Base-by-base conservation (phyloP, 2,888 invertebrate genomes). In the Aquatica leii region DNA sequence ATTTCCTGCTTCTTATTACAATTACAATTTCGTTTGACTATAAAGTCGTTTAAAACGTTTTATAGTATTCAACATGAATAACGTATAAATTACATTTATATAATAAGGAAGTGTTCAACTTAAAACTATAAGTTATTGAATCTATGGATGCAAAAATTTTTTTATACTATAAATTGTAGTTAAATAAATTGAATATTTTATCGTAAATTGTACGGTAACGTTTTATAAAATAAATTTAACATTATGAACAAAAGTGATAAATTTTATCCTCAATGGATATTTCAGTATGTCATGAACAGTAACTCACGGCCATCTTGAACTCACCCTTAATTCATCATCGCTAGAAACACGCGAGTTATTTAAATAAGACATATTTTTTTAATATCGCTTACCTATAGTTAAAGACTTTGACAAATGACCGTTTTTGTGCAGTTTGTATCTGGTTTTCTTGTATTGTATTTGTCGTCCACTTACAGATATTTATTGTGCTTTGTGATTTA, bases 381-480 rank as follows among this genome's bases (percentile, higher is more conserved):
- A 74, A 75, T 75, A 68, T 68, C 68, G 66, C 73, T 72, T 70
- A 69, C 64, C 69, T 68, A 68, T 67, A 65, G 62, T 59, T 59
- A 55, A 58, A 59, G 71, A 73, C 71, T 71, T 74, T 75, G 74
- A 75, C 72, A 75, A 75, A 75, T 73, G 68, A 71, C 68, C 67
- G 62, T 66, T 69, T 69, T 69, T 72, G 67, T 69, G 62, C 56
- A 65, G 51, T 59, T 43, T 58, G 64, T 62, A 59, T 66, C 61
- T 68, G 65, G 65, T 55, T 69, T 67, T 68, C 73, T 73, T 73
- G 76, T 74, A 74, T 76, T 76, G 76, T 75, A 71, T 77, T 77
- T 76, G 76, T 77, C 77, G 76, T 76, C 77, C 75, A 77, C 76
- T 77, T 73, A 72, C 70, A 74, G 74, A 76, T 75, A 77, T 77